These are phyloP conservation scores for Drosophila subobscura DNA, from an alignment of 1,140 invertebrate species.

Conservation along the genomic window DNA sequence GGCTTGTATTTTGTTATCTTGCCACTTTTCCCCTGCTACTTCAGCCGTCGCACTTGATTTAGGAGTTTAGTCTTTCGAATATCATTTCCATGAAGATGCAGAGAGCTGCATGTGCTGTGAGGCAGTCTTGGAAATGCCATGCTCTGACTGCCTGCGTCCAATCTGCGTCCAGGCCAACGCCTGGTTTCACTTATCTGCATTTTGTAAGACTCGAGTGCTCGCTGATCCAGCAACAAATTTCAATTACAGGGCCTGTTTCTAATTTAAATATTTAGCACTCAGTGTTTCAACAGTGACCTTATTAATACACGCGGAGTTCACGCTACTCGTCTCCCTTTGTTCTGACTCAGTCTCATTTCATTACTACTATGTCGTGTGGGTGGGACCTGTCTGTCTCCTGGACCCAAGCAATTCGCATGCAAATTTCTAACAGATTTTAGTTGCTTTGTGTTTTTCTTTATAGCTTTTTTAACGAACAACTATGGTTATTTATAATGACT, in stretches of 20 bases:
- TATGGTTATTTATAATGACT: slow-evolving; percentile 24
- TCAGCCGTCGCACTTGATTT: slow-evolving; percentile 43
- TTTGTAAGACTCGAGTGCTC: slow-evolving; percentile 37
- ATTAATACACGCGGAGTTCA: slow-evolving; percentile 38
- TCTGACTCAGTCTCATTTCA: slow-evolving; percentile 19
- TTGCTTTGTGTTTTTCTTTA: slow-evolving; percentile 20
- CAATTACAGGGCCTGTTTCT: slow-evolving; percentile 62
- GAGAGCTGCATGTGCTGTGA: slow-evolving; percentile 8
- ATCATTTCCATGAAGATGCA: slow-evolving; percentile 14
- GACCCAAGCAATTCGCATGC: slow-evolving; percentile 16
- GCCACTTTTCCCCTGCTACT: slow-evolving; percentile 34
- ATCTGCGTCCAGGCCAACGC: slow-evolving; percentile 26
- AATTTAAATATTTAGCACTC: slow-evolving; percentile 69
- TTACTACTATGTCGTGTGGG: no score
- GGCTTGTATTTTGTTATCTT: slow-evolving; percentile 52
- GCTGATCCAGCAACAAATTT: slow-evolving; percentile 65
- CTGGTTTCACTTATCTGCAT: slow-evolving; percentile 56
- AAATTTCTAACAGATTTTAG: slow-evolving; percentile 40
- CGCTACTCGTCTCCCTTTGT: slow-evolving; percentile 17
- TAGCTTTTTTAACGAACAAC: slow-evolving; percentile 37
- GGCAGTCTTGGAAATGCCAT: neutral
- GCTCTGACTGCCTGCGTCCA: neutral
- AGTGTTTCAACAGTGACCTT: slow-evolving; percentile 63
- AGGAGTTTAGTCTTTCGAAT: slow-evolving; percentile 34
- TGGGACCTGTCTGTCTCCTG: no score